These are phyloP conservation scores for Hippocampus comes DNA, from an alignment of 2,113 vertebrate species.

Conservation along the genomic window DNA sequence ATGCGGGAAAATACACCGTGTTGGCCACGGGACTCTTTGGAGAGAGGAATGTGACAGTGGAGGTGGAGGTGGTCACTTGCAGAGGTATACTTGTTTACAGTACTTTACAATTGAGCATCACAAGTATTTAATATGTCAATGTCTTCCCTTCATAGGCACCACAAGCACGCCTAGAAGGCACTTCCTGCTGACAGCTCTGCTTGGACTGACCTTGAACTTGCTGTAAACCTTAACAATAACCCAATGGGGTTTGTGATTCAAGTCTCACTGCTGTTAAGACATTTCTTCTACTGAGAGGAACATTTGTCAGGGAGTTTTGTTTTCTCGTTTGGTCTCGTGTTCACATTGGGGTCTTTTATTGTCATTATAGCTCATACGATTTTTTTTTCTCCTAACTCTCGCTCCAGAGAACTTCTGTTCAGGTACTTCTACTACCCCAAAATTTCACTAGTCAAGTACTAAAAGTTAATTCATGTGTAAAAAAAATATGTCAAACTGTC, in stretches of 20 bases:
- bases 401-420: not conserved
- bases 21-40: slow-evolving; percentile 16
- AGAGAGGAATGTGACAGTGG: slow-evolving; percentile 38
- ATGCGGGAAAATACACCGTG: slow-evolving; percentile 47
- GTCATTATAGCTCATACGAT: not conserved
- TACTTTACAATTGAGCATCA: not conserved
- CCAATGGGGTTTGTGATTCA: not conserved
- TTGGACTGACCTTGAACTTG: slow-evolving; percentile 22
- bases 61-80: slow-evolving; percentile 36
- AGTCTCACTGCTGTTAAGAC: slow-evolving; percentile 12
- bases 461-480: not conserved
- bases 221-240: slow-evolving; percentile 18
- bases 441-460: not conserved
- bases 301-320: not conserved
- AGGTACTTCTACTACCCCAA: not conserved
- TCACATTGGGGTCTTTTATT: not conserved
- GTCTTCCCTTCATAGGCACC: slow-evolving; percentile 35
- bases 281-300: not conserved
- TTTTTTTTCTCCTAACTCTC: not conserved
- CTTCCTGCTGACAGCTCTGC: slow-evolving; percentile 20
- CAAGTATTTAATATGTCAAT: not conserved
- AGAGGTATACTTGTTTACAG: slow-evolving; percentile 16
- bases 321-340: not conserved
- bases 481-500: not conserved
- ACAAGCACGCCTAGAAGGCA: slow-evolving; percentile 6